Conservation (phyloP, 2,797 vertebrate genomes). For the Phoxinus dragarum region DNA sequence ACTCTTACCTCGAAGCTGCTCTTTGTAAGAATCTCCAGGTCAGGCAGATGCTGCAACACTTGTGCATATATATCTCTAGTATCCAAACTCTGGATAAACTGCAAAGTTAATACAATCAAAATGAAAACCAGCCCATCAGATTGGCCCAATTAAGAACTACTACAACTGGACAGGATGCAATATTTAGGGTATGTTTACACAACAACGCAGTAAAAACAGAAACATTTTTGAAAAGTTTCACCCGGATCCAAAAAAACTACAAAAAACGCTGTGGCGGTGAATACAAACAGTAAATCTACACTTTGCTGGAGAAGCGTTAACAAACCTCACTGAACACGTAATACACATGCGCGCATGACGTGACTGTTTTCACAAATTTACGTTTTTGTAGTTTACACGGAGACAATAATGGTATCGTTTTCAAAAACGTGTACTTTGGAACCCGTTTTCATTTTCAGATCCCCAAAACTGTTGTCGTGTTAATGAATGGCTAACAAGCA, state of each 20-base stretch:
- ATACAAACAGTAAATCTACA: not conserved
- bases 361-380: not conserved
- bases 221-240: not conserved
- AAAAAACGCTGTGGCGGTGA: not conserved
- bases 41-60: constrained; percentile 87
- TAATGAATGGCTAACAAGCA: not conserved
- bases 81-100: constrained; percentile 93
- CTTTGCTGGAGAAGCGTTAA: not conserved
- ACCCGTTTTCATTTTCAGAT: not conserved
- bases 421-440: not conserved
- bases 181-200: not conserved
- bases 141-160: not conserved
- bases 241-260: not conserved
- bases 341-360: not conserved
- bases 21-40: constrained; percentile 85
- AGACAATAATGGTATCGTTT: not conserved
- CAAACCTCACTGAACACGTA: not conserved
- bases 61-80: constrained; percentile 90
- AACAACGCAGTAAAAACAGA: not conserved
- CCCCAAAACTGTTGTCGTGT: not conserved
- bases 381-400: not conserved
- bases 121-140: not conserved
- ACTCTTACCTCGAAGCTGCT: constrained; percentile 60
- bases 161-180: not conserved
- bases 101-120: constrained; percentile 21